phyloP scores from a whole-genome alignment of 2,888 invertebrate genomes.

The Argyresthia albistria region DNA sequence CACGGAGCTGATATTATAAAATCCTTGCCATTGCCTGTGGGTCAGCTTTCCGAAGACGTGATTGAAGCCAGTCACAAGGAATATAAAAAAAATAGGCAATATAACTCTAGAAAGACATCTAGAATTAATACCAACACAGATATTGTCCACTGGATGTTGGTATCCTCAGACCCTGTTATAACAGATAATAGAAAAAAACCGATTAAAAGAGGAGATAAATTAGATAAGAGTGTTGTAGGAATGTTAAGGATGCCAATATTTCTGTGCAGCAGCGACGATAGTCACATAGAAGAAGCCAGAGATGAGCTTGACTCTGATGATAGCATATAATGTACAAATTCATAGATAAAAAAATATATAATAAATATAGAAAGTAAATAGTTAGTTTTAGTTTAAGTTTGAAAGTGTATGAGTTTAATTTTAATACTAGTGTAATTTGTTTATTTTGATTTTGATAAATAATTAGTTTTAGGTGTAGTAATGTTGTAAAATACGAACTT shows the following conservation, averaged over 20 bases:
- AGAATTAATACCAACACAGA: neutral
- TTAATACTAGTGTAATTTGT: too few relatives aligned
- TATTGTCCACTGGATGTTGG: neutral
- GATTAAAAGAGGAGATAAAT: neutral
- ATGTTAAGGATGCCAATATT: neutral
- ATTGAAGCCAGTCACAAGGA: neutral
- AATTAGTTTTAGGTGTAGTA: too few relatives aligned
- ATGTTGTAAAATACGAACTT: too few relatives aligned
- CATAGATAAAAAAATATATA: too few relatives aligned
- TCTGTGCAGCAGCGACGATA: neutral
- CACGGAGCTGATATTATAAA: neutral
- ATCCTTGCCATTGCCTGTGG: neutral
- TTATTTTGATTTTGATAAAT: too few relatives aligned
- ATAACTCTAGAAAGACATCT: neutral
- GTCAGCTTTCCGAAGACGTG: neutral
- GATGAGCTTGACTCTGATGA: too few relatives aligned
- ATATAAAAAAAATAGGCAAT: neutral
- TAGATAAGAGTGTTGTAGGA: neutral
- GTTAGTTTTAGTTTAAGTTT: too few relatives aligned
- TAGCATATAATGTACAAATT: too few relatives aligned
- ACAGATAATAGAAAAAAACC: neutral
- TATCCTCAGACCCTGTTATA: neutral
- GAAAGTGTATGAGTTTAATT: too few relatives aligned
- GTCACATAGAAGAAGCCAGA: too few relatives aligned
- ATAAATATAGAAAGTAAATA: too few relatives aligned